These are phyloP conservation scores for Oxygymnocypris stewartii DNA, from an alignment of 2,113 vertebrate genomes.

Conservation along the genomic window DNA sequence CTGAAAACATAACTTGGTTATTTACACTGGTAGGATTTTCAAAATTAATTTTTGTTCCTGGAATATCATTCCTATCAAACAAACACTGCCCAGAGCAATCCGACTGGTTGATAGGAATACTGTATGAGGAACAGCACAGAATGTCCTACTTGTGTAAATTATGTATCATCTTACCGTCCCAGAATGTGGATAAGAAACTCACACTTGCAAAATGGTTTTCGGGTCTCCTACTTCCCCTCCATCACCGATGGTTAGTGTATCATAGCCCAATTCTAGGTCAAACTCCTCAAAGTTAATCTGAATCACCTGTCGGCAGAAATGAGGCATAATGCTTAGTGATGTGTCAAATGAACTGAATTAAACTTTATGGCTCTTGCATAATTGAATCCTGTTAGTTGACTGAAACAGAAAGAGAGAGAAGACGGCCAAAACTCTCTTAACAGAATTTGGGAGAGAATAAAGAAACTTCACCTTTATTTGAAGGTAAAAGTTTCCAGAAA, in stretches of 20 bases:
- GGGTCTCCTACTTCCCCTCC: slow-evolving; percentile 98
- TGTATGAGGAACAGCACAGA: background rate
- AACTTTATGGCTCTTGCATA: slow-evolving; percentile 41
- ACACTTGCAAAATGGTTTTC: slow-evolving; percentile 95
- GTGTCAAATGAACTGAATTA: slow-evolving; percentile 50
- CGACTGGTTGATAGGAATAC: background rate
- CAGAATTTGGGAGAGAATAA: background rate
- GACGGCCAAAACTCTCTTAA: background rate
- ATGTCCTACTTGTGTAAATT: slow-evolving; percentile 10
- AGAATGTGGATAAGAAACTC: slow-evolving; percentile 70
- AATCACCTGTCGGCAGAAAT: slow-evolving; percentile 84
- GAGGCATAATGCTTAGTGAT: slow-evolving; percentile 46
- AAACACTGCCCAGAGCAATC: background rate
- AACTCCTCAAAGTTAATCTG: slow-evolving; percentile 99
- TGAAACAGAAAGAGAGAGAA: slow-evolving; percentile 11
- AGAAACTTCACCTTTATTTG: background rate
- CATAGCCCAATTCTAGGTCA: slow-evolving; percentile 96
- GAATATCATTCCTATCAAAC: background rate
- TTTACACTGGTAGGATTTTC: background rate
- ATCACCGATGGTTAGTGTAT: slow-evolving; percentile 95
- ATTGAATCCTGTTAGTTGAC: slow-evolving; percentile 37
- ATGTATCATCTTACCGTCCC: background rate
- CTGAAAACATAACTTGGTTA: background rate
- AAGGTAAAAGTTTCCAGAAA: background rate
- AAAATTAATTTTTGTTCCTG: background rate